phyloP scores from a whole-genome alignment of 2,888 invertebrate species.

The Subacronicta megacephala region DNA sequence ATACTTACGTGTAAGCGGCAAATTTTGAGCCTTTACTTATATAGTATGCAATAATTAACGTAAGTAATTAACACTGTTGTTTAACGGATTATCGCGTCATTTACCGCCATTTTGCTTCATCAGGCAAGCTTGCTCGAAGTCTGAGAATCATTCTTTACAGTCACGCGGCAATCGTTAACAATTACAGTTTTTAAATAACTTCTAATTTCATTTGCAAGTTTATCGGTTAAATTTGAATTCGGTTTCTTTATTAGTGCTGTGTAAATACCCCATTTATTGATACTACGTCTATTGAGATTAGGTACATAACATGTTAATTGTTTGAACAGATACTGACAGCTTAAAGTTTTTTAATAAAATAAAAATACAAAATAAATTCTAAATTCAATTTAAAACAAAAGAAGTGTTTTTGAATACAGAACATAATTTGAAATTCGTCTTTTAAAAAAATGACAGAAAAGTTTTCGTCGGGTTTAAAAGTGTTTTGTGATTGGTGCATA shows the following conservation, averaged over 20 bases:
- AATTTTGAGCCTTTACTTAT: conserved; percentile 18
- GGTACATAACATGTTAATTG: conserved; percentile 15
- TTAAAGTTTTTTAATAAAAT: not conserved
- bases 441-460: conserved; percentile 34
- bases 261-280: conserved; percentile 26
- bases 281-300: conserved; percentile 3
- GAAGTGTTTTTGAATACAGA: not conserved
- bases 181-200: conserved; percentile 39
- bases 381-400: not conserved
- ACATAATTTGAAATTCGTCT: not conserved
- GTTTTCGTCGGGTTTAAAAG: conserved; percentile 43
- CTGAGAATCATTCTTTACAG: conserved; percentile 15
- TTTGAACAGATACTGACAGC: conserved; percentile 4
- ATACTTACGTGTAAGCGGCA: conserved; percentile 2
- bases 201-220: conserved; percentile 47
- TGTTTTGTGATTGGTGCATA: conserved; percentile 64
- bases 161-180: conserved; percentile 37
- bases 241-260: conserved; percentile 20
- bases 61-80: conserved; percentile 39
- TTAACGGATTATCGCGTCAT: conserved; percentile 41
- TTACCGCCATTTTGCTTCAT: conserved; percentile 26
- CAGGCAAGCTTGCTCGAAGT: conserved; percentile 26
- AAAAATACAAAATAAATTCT: not conserved
- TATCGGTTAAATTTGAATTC: conserved; percentile 29
- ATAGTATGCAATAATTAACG: conserved; percentile 26